These are phyloP conservation scores for Mungos mungo DNA, from an alignment of 2,113 vertebrate species.

Conservation along the genomic window DNA sequence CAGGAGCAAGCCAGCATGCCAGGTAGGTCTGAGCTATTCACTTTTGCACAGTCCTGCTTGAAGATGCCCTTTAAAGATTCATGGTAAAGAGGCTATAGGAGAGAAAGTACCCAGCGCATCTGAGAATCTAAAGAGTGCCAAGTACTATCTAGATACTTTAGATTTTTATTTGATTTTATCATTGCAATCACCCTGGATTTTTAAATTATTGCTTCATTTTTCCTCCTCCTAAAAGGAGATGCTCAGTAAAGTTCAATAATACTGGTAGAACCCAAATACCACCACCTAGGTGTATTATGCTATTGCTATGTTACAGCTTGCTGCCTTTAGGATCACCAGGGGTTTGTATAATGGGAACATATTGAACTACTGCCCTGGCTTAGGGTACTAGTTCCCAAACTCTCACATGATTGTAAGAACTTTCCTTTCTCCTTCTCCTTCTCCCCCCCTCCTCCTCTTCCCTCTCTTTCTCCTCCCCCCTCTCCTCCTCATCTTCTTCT, in stretches of 20 bases:
- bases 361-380: neutral
- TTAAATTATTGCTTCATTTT: neutral
- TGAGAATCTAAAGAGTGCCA: neutral
- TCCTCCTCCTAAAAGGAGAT: neutral
- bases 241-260: neutral
- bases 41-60: neutral
- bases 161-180: neutral
- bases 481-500: too few species aligned
- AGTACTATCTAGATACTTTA: neutral
- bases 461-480: too few species aligned
- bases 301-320: neutral
- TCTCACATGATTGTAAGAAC: neutral
- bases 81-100: neutral
- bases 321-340: neutral
- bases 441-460: too few species aligned
- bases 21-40: neutral
- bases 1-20: neutral
- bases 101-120: neutral
- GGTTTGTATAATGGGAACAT: neutral
- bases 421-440: neutral
- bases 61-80: neutral
- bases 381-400: neutral
- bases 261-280: neutral
- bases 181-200: neutral
- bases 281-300: accelerated